Base-by-base conservation (phyloP, 2,888 invertebrate species). In the Xestia xanthographa region DNA sequence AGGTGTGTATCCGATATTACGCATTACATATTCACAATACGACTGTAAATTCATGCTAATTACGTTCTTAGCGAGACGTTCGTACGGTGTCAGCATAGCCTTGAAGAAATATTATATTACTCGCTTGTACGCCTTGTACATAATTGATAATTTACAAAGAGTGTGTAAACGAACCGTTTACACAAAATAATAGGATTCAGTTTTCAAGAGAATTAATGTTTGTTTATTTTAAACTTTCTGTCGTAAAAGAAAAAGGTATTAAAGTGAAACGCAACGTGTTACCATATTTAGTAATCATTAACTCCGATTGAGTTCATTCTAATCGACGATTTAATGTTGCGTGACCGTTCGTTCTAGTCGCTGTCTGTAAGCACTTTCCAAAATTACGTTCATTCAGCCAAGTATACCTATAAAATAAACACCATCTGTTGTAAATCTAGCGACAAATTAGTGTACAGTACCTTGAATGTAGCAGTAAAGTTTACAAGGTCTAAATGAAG, bases 11-110 rank as follows among this genome's bases (percentile, higher is more conserved):
- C 86, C 76, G 85, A 88, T 88, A 89, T 86, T 89, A 87, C 86
- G 88, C 88, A 89, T 90, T 89, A 89, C 87, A 86, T 90, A 89
- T 91, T 90, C 90, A 90, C 90, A 88, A 90, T 91, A 87, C 88
- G 85, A 85, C 87, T 90, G 91, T 89, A 92, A 90, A 91, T 91
- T 91, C 90, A 92, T 91, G 92, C 91, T 94, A 94, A 93, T 94
- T 92, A 90, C 87, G 84, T 86, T 90, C 88, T 85, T 84, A 85
- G 84, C 79, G 72, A 85, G 78, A 66, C 77, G 77, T 83, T 79
- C 50, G 83, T 84, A 88, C 87, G 85, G 84, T 91, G 90, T 92
- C 86, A 88, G 84, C 82, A 82, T 83, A 91, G 90, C 94, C 94
- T 93, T 94, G 91, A 77, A 77, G 78, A 79, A 85, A 88, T 87